Evolutionary conservation across 2,113 vertebrate species (phyloP).

Genomic region (Gymnobelideus leadbeateri): DNA sequence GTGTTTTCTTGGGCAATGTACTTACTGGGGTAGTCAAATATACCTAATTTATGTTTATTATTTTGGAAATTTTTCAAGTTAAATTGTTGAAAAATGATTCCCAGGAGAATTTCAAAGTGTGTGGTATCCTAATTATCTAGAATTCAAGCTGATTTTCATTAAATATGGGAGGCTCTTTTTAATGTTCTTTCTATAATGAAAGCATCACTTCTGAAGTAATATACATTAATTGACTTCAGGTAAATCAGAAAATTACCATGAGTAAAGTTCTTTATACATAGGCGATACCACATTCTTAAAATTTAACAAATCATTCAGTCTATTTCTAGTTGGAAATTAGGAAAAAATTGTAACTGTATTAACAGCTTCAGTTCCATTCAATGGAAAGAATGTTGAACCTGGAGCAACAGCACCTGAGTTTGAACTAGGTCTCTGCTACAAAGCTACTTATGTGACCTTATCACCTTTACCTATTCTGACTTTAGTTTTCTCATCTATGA

Average conservation of each 20-base stretch:
- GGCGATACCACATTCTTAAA: not conserved
- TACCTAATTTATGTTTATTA: not conserved
- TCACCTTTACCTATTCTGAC: too few species aligned
- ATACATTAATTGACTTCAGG: not conserved
- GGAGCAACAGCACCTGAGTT: not conserved
- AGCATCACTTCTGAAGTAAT: not conserved
- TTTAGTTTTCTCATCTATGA: not conserved
- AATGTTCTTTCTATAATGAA: not conserved
- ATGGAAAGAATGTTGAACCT: not conserved
- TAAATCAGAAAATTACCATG: not conserved
- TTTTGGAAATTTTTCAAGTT: constrained; percentile 11
- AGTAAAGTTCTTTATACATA: not conserved
- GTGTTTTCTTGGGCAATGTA: not conserved
- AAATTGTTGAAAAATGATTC: not conserved
- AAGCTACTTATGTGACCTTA: not conserved
- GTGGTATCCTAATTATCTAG: not conserved
- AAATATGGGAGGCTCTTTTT: not conserved
- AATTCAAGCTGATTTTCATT: not conserved
- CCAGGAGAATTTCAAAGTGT: not conserved
- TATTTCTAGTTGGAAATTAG: not conserved
- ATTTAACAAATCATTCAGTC: not conserved
- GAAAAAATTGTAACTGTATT: not conserved
- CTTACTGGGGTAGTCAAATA: not conserved
- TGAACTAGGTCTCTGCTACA: too few species aligned
- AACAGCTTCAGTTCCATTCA: not conserved